phyloP scores from a whole-genome alignment of 1,140 invertebrate species.

The Ceratitis capitata region DNA sequence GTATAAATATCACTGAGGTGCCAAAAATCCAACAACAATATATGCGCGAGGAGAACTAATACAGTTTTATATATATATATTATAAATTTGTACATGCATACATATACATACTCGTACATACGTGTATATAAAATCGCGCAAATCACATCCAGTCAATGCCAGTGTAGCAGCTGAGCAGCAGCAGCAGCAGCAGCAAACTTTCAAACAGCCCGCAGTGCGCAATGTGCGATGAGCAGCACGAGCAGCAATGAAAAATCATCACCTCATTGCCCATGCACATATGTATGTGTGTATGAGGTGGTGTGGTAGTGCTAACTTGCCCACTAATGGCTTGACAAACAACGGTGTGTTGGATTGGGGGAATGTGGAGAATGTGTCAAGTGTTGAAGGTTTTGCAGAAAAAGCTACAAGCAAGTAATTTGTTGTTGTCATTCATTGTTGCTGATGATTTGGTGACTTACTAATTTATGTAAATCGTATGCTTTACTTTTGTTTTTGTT shows the following conservation, averaged over 20 bases:
- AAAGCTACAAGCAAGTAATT: not conserved
- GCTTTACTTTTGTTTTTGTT: not conserved
- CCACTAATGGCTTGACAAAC: not conserved
- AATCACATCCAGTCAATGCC: not conserved
- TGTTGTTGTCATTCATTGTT: not conserved
- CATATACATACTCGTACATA: not conserved
- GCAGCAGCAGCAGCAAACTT: not conserved
- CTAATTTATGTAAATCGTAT: not conserved
- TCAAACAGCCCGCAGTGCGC: not conserved
- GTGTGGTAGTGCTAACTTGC: not conserved
- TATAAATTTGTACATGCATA: no score
- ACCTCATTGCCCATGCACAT: not conserved
- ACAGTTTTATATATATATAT: not conserved
- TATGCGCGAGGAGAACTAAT: not conserved
- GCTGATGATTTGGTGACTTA: not conserved
- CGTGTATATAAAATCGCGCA: not conserved
- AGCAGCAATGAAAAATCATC: not conserved
- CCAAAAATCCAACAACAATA: not conserved
- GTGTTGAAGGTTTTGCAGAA: conserved; percentile 1
- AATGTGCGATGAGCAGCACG: not conserved
- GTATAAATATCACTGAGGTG: not conserved
- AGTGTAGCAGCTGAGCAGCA: no score
- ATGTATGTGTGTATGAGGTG: no score
- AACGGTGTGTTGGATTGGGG: not conserved
- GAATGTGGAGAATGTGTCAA: not conserved